A percentile compares a stretch with the other conserved stretches of the same genome.
These are phyloP conservation scores for Agriopis leucophaearia DNA, from an alignment of 2,888 invertebrate genomes.

Conservation along the genomic window DNA sequence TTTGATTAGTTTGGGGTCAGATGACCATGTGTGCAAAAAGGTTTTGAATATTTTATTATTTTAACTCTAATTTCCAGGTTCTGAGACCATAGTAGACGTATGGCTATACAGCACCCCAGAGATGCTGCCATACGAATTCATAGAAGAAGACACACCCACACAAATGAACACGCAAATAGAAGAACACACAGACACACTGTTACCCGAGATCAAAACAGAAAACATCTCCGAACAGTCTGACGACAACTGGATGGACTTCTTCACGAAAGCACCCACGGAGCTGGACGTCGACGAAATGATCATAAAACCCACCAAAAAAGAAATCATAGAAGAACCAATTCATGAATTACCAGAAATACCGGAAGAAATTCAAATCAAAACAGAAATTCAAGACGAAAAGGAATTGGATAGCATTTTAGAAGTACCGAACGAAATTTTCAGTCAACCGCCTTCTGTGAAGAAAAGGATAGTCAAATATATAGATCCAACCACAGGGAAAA, in stretches of 20 bases:
- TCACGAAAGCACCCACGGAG: constrained; percentile 67
- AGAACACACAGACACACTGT: constrained; percentile 33
- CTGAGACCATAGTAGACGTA: constrained; percentile 92
- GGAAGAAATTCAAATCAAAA: constrained; percentile 8
- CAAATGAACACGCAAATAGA: constrained; percentile 7
- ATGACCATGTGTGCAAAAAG: no score
- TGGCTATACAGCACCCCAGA: constrained; percentile 87
- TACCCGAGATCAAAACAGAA: constrained; percentile 34
- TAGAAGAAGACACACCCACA: constrained; percentile 53
- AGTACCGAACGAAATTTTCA: constrained; percentile 60
- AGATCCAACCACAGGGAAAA: constrained; percentile 76
- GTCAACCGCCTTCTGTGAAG: constrained; percentile 57
- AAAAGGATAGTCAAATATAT: constrained; percentile 80
- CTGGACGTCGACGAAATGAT: constrained; percentile 80
- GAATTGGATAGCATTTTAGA: constrained; percentile 40
- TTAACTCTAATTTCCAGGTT: constrained; percentile 84
- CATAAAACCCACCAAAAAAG: constrained; percentile 66
- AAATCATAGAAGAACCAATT: constrained; percentile 40
- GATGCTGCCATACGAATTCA: constrained; percentile 73
- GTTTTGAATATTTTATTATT: no score
- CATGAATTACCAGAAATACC: constrained; percentile 1
- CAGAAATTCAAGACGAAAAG: background rate
- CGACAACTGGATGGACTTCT: constrained; percentile 76
- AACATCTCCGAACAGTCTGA: constrained; percentile 24
- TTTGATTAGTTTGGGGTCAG: no score